These are phyloP conservation scores for Aleiodes leptofemur DNA, from an alignment of 2,888 invertebrate species.

Conservation along the genomic window DNA sequence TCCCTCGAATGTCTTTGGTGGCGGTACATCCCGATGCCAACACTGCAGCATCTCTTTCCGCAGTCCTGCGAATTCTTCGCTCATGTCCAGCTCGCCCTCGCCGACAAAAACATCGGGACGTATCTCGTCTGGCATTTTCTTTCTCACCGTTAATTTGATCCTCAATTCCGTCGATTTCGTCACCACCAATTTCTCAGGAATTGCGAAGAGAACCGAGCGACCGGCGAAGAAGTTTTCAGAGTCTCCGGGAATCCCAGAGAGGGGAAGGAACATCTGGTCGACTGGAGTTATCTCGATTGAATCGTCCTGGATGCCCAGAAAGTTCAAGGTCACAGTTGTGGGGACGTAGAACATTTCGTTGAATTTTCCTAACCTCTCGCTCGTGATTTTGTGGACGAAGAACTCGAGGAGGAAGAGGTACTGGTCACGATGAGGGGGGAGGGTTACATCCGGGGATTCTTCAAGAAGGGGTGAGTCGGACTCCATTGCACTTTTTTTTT, in stretches of 20 bases:
- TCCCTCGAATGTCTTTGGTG: constrained; percentile 79
- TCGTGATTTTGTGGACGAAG: constrained; percentile 77
- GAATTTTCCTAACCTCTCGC: constrained; percentile 64
- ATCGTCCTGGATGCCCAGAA: constrained; percentile 78
- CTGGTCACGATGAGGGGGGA: constrained; percentile 57
- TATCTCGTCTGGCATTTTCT: constrained; percentile 79
- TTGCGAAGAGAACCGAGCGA: constrained; percentile 81
- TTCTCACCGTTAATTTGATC: constrained; percentile 77
- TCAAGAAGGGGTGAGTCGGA: constrained; percentile 18
- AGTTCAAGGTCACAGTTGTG: constrained; percentile 79
- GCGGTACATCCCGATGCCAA: constrained; percentile 58
- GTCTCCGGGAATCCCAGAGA: constrained; percentile 65
- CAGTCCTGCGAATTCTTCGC: constrained; percentile 79
- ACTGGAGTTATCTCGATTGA: constrained; percentile 64
- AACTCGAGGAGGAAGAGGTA: constrained; percentile 80
- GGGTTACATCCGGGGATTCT: background rate
- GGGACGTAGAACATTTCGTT: constrained; percentile 71
- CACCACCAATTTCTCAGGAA: constrained; percentile 77
- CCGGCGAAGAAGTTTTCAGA: constrained; percentile 78
- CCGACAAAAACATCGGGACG: constrained; percentile 80
- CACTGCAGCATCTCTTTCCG: constrained; percentile 75
- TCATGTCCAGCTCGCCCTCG: constrained; percentile 79
- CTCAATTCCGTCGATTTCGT: constrained; percentile 77
- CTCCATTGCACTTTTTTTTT: constrained; percentile 35
- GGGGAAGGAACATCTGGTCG: constrained; percentile 67